Percentiles rank a stretch among this genome's conserved stretches.
These are phyloP conservation scores for Endomychus coccineus DNA, from an alignment of 2,888 invertebrate species.

Conservation along the genomic window DNA sequence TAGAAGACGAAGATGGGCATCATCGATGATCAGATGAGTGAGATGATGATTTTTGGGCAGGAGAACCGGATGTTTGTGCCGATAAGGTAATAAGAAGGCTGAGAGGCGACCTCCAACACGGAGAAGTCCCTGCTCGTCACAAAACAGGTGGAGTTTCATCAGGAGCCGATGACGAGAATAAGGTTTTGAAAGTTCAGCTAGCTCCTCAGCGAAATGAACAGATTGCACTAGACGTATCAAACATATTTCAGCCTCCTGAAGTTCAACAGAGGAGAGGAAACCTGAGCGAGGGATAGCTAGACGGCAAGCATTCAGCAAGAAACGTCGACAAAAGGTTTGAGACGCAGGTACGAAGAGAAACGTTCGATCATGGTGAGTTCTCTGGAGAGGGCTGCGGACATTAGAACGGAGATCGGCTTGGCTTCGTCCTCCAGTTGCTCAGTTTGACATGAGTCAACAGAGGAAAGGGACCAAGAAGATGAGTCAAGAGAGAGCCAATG, in stretches of 20 bases:
- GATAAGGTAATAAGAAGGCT: constrained; percentile 3
- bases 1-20: constrained; percentile 3
- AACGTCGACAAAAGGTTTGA: too few relatives aligned
- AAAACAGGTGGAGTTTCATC: constrained; percentile 5
- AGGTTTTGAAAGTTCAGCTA: constrained; percentile 4
- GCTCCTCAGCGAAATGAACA: constrained; percentile 5
- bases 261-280: constrained; percentile 7
- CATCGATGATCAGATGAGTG: constrained; percentile 8
- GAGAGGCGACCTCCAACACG: constrained; percentile 5
- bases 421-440: not conserved
- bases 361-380: constrained; percentile 5
- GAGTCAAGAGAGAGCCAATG: not conserved
- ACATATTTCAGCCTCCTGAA: constrained; percentile 3
- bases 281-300: constrained; percentile 3
- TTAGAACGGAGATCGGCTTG: constrained; percentile 3
- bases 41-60: constrained; percentile 4
- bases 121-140: constrained; percentile 1
- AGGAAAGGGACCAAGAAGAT: constrained; percentile 1
- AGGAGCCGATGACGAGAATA: constrained; percentile 2
- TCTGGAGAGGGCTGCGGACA: constrained; percentile 1
- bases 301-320: too few relatives aligned
- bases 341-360: too few relatives aligned
- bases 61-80: constrained; percentile 4
- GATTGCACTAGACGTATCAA: constrained; percentile 3
- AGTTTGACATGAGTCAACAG: constrained; percentile 3